Evolutionary conservation across 2,113 vertebrate species (phyloP), one percentile per base, ranked within the genome.

Genomic region (Oreotragus oreotragus): DNA sequence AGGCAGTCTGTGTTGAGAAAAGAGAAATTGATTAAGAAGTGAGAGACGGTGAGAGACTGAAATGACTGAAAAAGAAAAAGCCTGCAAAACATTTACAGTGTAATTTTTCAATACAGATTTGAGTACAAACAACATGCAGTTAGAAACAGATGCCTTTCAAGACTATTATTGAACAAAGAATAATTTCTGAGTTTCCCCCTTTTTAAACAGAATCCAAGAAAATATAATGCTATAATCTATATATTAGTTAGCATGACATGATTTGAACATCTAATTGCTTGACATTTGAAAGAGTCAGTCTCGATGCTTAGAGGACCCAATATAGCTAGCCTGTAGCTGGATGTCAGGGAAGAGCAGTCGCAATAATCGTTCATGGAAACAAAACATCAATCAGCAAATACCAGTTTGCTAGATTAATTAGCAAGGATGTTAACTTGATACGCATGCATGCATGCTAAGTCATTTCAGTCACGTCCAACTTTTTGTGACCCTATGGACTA

Each of bases 21-120:
- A 97, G 92, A 89, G 88, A 43, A 97, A 98, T 98, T 97, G 97
- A 97, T 98, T 98, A 96, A 98, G 96, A 97, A 97, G 95, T 95
- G 97, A 97, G 90, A 96, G 77, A 91, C 88, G 51, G 96, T 95
- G 97, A 98, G 90, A 96, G 77, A 89, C 96, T 93, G 88, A 96
- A 97, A 98, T 96, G 92, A 96, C 85, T 97, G 57, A 12, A 14
- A 64, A 51, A 30, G 86, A 89, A 96, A 96, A 95, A 64, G 19
- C 60, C 79, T 91, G 66, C 79, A 58, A 85, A 96, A 91, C 94
- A 96, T 96, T 97, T 97, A 92, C 83, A 93, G 88, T 60, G 64
- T 86, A 87, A 97, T 97, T 98, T 98, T 97, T 88, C 97, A 95
- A 87, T 97, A 93, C 30, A 62, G 81, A 95, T 93, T 90, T 95